Evolutionary conservation across 2,888 invertebrate species (phyloP), one percentile per base, ranked within the genome.

Genomic region (Chymomyza caudatula): DNA sequence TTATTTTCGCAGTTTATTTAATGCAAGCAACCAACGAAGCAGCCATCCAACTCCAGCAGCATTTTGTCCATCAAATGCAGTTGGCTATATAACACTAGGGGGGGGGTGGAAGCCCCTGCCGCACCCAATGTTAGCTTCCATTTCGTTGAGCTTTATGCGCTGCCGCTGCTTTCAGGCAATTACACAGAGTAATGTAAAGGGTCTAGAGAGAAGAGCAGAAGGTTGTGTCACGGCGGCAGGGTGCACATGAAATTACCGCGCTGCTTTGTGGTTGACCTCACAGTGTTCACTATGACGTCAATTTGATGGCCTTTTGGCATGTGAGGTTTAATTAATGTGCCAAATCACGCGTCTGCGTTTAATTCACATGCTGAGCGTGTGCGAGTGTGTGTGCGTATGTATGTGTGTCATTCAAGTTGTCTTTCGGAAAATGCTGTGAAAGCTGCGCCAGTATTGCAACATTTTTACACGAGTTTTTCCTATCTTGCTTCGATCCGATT

Each of bases 281-380:
- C 19, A 13, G 19, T 51, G 22, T 51, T 51, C 19, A 22, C 51
- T 20, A 20, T 13, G 51, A 19, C 20, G 53, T 49, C 20, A 52
- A 43, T 15, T 17, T 55, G 58, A 58, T 56, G 61, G 49, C 58
- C 13, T 19, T 19, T 51, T 51, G 51, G 51, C 51, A 13, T 51
- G 51, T 47, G n/a, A 47, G 51, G 49, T 63, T 79, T 69, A 82
- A 79, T 79, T 77, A 67, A 66, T 67, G 73, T 75, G 69, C 73
- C 74, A 67, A 78, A 76, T 72, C 72, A 78, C 65, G 76, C 78
- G 69, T 66, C 63, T 79, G 79, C 79, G 73, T 79, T 78, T 82
- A 82, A 85, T 79, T 76, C 67, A 65, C 60, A 72, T 69, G 63
- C 58, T 43, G 19, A 5, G 8, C 15, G 8, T 11, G 19, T 22